phyloP scores from a whole-genome alignment of 2,797 vertebrate genomes.

The Sardinella longiceps region DNA sequence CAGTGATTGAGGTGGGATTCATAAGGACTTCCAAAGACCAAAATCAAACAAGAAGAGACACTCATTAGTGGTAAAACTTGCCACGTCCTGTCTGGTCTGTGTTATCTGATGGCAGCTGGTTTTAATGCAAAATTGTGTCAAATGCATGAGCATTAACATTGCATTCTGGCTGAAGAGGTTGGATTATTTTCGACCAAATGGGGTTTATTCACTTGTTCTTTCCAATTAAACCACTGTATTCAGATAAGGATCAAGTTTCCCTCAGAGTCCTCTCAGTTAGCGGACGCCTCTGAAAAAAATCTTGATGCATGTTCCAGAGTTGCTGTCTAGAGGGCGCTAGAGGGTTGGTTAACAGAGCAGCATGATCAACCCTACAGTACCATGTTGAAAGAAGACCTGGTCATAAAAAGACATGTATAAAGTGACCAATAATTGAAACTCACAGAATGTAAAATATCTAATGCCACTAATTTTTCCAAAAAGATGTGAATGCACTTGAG shows the following conservation, averaged over 20 bases:
- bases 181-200: background rate
- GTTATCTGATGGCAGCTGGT: background rate
- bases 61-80: background rate
- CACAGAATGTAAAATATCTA: background rate
- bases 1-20: conserved; percentile 17
- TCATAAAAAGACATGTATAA: no score
- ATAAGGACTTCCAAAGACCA: background rate
- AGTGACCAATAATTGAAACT: no score
- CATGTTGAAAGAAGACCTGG: background rate
- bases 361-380: no score
- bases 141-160: background rate
- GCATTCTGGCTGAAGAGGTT: background rate
- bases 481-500: background rate
- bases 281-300: no score
- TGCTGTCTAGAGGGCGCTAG: background rate
- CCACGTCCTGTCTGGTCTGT: background rate
- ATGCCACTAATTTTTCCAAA: background rate
- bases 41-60: background rate
- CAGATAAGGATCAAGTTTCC: background rate
- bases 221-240: background rate
- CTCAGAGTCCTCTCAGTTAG: background rate
- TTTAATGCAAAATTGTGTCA: background rate
- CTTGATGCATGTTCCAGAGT: background rate
- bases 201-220: background rate
- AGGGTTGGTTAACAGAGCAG: background rate